These are phyloP conservation scores for Amblyjoppa proteus DNA, from an alignment of 2,888 invertebrate species.

Conservation along the genomic window DNA sequence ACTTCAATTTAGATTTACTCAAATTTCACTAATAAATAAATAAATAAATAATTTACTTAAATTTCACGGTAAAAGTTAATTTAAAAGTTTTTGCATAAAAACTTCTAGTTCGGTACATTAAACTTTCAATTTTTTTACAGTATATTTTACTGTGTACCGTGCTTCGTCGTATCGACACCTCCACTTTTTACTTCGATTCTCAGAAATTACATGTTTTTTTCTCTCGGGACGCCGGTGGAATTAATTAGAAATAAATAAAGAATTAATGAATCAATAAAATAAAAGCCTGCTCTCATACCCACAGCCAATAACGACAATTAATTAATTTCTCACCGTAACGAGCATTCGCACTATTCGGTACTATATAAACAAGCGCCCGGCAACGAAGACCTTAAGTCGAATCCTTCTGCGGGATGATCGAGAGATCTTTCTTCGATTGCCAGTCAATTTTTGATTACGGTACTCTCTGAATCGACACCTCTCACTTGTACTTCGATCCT, in stretches of 20 bases:
- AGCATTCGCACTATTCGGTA: no score
- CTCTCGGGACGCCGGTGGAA: constrained; percentile 59
- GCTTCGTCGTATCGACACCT: not conserved
- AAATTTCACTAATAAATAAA: no score
- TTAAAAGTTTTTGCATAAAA: no score
- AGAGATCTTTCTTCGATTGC: constrained; percentile 57
- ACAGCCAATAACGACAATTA: no score
- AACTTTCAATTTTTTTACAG: no score
- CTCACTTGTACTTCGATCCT: no score
- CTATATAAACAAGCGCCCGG: constrained; percentile 77
- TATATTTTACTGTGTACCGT: not conserved
- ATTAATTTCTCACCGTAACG: no score
- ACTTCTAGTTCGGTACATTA: no score
- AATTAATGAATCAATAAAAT: not conserved
- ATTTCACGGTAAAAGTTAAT: no score
- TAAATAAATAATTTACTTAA: no score
- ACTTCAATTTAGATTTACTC: no score
- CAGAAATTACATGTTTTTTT: constrained; percentile 36
- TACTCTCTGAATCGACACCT: no score
- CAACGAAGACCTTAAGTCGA: constrained; percentile 76
- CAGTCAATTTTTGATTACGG: constrained; percentile 20
- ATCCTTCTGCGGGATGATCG: constrained; percentile 55
- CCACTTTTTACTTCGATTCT: constrained; percentile 26
- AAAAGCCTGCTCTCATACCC: not conserved
- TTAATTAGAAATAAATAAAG: constrained; percentile 57